These are phyloP conservation scores for Oryzias sinensis DNA, from an alignment of 2,797 vertebrate species.

Conservation along the genomic window DNA sequence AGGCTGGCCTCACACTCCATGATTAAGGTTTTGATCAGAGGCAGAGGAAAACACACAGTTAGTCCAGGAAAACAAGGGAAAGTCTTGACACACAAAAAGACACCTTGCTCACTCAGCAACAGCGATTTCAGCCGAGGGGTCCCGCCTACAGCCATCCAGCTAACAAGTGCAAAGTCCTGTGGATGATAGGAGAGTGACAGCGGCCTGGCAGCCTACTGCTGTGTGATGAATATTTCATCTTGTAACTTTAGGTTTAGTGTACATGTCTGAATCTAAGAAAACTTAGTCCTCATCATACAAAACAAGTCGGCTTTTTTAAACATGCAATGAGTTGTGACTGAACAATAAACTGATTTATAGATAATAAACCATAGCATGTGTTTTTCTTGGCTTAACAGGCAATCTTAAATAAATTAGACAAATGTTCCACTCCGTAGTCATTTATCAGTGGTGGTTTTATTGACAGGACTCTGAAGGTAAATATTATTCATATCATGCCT, in stretches of 20 bases:
- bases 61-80: conserved; percentile 71
- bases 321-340: no score
- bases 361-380: no score
- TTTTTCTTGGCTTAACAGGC: conserved; percentile 18
- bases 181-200: conserved; percentile 74
- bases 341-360: no score
- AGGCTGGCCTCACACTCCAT: conserved; percentile 71
- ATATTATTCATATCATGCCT: conserved; percentile 70
- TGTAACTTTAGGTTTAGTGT: conserved; percentile 68
- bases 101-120: conserved; percentile 78
- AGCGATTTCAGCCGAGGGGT: conserved; percentile 60
- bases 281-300: conserved; percentile 73
- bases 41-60: conserved; percentile 75
- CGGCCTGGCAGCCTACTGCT: conserved; percentile 62
- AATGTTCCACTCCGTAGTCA: conserved; percentile 47
- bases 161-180: conserved; percentile 73
- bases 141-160: conserved; percentile 62
- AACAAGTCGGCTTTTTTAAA: conserved; percentile 23
- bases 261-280: conserved; percentile 59
- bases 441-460: conserved; percentile 56
- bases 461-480: conserved; percentile 60
- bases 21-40: conserved; percentile 80
- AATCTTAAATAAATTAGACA: conserved; percentile 41
- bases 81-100: conserved; percentile 62
- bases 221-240: conserved; percentile 78